Conservation (phyloP, 2,797 vertebrate genomes). For the Enoplosus armatus region DNA sequence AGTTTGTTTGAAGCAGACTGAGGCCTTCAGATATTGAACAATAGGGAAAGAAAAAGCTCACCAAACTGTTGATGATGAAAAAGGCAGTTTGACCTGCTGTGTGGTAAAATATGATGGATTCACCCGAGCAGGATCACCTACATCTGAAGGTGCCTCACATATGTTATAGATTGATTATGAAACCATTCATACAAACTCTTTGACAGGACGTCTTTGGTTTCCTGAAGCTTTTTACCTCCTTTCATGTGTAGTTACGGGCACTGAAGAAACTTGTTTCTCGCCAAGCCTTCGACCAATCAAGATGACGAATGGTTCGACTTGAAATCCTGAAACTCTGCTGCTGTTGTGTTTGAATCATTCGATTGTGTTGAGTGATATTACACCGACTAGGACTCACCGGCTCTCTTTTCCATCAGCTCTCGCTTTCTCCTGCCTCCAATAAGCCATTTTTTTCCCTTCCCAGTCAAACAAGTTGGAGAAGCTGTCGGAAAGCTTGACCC, state of each 20-base stretch:
- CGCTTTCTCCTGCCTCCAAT: slow-evolving; percentile 22
- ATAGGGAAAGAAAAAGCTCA: too few relatives aligned
- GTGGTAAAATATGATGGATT: background rate
- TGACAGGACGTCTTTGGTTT: background rate
- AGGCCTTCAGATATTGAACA: too few relatives aligned
- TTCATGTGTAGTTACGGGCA: background rate
- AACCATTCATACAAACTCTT: background rate
- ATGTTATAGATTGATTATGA: background rate
- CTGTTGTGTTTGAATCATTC: background rate
- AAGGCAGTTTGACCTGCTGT: background rate
- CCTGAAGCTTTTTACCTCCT: background rate
- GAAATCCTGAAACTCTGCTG: slow-evolving; percentile 4
- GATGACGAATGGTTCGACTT: background rate
- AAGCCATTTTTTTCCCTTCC: slow-evolving; percentile 36
- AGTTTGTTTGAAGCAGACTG: too few relatives aligned
- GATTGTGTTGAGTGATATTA: slow-evolving; percentile 27
- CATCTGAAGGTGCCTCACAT: background rate
- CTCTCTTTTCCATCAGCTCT: slow-evolving; percentile 42
- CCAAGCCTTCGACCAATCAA: background rate
- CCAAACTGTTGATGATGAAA: background rate
- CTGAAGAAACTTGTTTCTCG: background rate
- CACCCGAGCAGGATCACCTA: background rate
- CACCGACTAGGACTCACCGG: slow-evolving; percentile 12
- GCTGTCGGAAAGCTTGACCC: slow-evolving; percentile 71
- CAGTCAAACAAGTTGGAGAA: slow-evolving; percentile 64